phyloP scores from a whole-genome alignment of 2,888 invertebrate genomes.

The Netelia melanura region DNA sequence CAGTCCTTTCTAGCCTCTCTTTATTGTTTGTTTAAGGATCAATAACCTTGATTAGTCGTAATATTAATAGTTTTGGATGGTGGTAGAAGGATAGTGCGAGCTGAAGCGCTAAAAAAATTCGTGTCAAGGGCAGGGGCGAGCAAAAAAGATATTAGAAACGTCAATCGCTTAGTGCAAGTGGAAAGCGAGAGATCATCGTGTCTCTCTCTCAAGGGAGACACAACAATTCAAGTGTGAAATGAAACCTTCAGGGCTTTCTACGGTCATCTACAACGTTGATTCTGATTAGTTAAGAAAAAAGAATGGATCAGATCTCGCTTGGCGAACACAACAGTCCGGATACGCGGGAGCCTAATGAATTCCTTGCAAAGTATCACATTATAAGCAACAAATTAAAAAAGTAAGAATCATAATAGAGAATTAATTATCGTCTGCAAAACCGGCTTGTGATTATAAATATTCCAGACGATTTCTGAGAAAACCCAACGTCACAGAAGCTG shows the following conservation, averaged over 20 bases:
- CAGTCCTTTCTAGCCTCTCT: background rate
- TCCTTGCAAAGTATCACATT: conserved; percentile 89
- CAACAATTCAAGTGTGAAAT: conserved; percentile 1
- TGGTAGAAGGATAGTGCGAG: background rate
- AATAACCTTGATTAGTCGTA: conserved; percentile 36
- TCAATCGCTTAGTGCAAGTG: background rate
- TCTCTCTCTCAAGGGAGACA: background rate
- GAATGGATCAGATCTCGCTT: conserved; percentile 53
- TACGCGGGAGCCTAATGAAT: conserved; percentile 83
- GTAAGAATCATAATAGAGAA: conserved; percentile 83
- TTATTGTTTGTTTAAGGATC: conserved; percentile 8
- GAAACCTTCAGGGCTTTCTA: background rate
- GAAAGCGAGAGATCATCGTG: conserved; percentile 7
- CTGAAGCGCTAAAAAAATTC: conserved; percentile 33
- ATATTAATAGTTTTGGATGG: conserved; percentile 23
- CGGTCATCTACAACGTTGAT: background rate
- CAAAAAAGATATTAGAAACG: conserved; percentile 9
- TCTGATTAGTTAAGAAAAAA: background rate
- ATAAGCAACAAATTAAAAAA: conserved; percentile 92
- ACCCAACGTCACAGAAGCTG: conserved; percentile 92
- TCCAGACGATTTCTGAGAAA: conserved; percentile 90
- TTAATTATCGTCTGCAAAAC: conserved; percentile 40
- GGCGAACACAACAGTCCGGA: conserved; percentile 62
- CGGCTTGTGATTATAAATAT: conserved; percentile 72
- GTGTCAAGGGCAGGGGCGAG: conserved; percentile 27